Percentiles rank a stretch among this genome's conserved stretches.
Conservation (phyloP, 2,888 invertebrate species). For the Caenorhabditis auriculariae region DNA sequence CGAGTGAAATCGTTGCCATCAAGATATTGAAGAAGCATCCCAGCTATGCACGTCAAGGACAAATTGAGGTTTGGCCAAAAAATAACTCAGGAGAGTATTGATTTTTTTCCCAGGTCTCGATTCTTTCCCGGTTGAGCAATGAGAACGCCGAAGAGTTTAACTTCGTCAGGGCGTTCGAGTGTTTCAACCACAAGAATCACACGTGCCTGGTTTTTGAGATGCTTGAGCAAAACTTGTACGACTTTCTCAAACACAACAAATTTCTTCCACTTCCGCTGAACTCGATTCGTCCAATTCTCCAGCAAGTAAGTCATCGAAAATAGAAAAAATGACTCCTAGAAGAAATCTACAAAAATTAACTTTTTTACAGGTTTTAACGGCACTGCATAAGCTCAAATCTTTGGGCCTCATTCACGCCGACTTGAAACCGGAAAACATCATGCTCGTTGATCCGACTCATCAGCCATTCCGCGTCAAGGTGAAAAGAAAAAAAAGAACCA, state of each 20-base stretch:
- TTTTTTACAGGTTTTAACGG: constrained; percentile 73
- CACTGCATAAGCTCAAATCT: constrained; percentile 81
- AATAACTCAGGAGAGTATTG: too few species aligned
- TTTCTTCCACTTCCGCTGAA: constrained; percentile 97
- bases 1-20: constrained; percentile 99
- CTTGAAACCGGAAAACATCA: constrained; percentile 99
- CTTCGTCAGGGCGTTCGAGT: constrained; percentile 99
- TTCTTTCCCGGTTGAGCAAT: constrained; percentile 72
- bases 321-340: neutral
- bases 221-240: constrained; percentile 99
- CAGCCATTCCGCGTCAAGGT: constrained; percentile 96
- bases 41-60: constrained; percentile 98
- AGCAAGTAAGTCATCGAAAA: constrained; percentile 71
- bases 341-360: neutral
- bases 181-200: constrained; percentile 94
- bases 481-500: too few species aligned
- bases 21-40: constrained; percentile 99
- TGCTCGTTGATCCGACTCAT: constrained; percentile 96
- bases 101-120: constrained; percentile 45
- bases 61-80: constrained; percentile 82
- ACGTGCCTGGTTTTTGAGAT: constrained; percentile 92
- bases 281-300: constrained; percentile 95
- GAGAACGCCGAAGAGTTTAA: constrained; percentile 99
- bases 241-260: constrained; percentile 99
- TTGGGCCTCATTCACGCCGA: constrained; percentile 98